Percentiles rank a stretch among this genome's conserved stretches.
Evolutionary conservation across 2,888 invertebrate genomes (phyloP).

Genomic region (Yponomeuta cagnagella): DNA sequence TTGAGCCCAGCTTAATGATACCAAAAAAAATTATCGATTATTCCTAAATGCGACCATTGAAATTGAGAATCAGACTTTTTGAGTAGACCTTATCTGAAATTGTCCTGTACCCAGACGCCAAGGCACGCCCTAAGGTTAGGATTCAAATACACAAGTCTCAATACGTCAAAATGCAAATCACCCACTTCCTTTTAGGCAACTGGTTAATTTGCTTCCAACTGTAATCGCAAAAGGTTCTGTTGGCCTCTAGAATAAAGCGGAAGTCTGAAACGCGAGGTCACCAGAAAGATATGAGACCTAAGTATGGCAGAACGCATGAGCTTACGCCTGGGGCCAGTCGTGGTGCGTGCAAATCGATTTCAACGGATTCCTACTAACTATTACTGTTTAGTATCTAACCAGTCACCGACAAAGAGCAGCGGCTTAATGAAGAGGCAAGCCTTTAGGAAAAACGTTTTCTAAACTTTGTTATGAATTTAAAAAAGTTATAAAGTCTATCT

Average conservation of each 20-base stretch:
- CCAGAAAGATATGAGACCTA: too few species aligned
- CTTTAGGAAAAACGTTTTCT: not conserved
- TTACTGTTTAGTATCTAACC: conserved; percentile 16
- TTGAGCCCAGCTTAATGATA: too few species aligned
- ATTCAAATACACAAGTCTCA: not conserved
- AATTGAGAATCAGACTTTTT: too few species aligned
- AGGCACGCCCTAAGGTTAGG: too few species aligned
- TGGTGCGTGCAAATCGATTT: conserved; percentile 37
- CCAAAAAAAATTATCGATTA: too few species aligned
- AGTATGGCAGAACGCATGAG: conserved; percentile 15
- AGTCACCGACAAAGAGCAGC: conserved; percentile 41
- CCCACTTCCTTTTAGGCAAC: conserved; percentile 1
- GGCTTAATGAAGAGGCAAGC: conserved; percentile 25
- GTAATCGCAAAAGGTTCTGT: not conserved
- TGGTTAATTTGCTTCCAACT: not conserved
- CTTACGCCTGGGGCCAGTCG: conserved; percentile 28
- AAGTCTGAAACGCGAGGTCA: too few species aligned
- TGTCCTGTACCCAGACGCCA: too few species aligned
- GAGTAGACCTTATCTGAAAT: too few species aligned
- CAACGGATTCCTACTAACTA: conserved; percentile 37
- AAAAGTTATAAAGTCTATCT: too few species aligned
- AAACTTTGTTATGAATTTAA: not conserved
- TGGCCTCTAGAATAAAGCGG: not conserved
- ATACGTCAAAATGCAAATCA: not conserved
- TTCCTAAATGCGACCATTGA: too few species aligned